Evolutionary conservation across 2,888 invertebrate species (phyloP), one percentile per base, ranked within the genome.

Genomic region (Harpalus rufipes): DNA sequence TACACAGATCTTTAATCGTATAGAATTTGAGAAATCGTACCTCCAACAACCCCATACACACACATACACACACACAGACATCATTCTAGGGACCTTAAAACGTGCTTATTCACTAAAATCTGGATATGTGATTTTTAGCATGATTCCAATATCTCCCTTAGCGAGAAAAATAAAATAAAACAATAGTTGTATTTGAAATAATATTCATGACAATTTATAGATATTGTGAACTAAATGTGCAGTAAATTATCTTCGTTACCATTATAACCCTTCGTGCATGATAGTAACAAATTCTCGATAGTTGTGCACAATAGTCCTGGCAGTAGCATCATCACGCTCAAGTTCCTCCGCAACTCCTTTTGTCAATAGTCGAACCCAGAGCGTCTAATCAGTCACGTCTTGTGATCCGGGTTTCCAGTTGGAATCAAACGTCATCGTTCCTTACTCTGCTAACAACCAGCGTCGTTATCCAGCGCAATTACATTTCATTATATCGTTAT

Each of bases 401-500:
- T 41, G 51, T 51, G 51, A 44, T 74, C 74, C 74, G 16, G 12
- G 74, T 14, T 72, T 14, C 44, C 74, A 56, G 18, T 1, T 72
- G 44, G 51, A 74, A 32, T 74, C 74, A 44, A 74, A 56, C 25
- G 51, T 51, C 74, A 74, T 74, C 51, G 51, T 72, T 72, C n/a
- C 72, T 72, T 41, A 10, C 44, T 51, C 74, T 44, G 18, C 74
- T 74, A 74, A 74, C 74, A 21, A 74, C 51, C 44, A 18, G 10
- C 51, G 44, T 72, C 39, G 41, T 72, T 65, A 72, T n/a, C 44
- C 72, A 39, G 39, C 10, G 21, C 44, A 72, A 74, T 74, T 74
- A 74, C 74, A 74, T 56, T 74, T 74, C 41, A 74, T 74, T 74
- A 74, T 74, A 44, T 74, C 74, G 51, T 74, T 74, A 74, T 74